Evolutionary conservation across 2,888 invertebrate species (phyloP).

Genomic region (Ormyrus nitidulus): DNA sequence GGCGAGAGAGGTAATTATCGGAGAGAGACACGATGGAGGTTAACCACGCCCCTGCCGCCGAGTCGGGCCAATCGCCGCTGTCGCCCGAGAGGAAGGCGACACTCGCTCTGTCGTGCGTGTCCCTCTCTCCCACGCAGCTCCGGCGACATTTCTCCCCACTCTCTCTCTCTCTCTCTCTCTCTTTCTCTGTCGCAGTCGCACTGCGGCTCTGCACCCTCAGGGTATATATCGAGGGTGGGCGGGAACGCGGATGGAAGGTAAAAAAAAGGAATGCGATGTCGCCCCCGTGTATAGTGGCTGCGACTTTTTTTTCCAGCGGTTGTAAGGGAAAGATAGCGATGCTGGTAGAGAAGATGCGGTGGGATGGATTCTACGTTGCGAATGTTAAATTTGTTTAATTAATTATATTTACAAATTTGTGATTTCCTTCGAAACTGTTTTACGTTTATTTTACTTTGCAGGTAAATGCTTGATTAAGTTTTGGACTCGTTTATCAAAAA

Average conservation of each 20-base stretch:
- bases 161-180: neutral
- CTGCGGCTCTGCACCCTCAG: neutral
- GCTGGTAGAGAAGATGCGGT: too few relatives aligned
- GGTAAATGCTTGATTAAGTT: too few relatives aligned
- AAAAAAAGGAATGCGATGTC: neutral
- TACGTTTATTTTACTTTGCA: too few relatives aligned
- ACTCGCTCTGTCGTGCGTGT: slow-evolving; percentile 29
- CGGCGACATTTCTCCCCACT: slow-evolving; percentile 43
- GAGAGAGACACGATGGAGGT: slow-evolving; percentile 71
- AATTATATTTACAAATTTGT: too few relatives aligned
- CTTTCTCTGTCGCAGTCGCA: neutral
- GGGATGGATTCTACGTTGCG: too few relatives aligned
- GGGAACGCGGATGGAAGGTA: neutral
- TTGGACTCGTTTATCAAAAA: too few relatives aligned
- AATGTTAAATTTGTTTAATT: too few relatives aligned
- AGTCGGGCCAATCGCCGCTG: slow-evolving; percentile 70
- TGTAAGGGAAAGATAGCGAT: too few relatives aligned
- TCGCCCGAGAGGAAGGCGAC: slow-evolving; percentile 59
- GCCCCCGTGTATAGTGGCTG: neutral
- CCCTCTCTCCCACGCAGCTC: slow-evolving; percentile 45
- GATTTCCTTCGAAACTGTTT: too few relatives aligned
- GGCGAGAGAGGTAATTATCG: neutral
- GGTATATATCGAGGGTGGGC: slow-evolving; percentile 14
- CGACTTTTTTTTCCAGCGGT: neutral
- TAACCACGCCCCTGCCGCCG: slow-evolving; percentile 74